A percentile compares a stretch with the other conserved stretches of the same genome.
Evolutionary conservation across 2,113 vertebrate species (phyloP).

Genomic region (Myrmophylax atrothorax): DNA sequence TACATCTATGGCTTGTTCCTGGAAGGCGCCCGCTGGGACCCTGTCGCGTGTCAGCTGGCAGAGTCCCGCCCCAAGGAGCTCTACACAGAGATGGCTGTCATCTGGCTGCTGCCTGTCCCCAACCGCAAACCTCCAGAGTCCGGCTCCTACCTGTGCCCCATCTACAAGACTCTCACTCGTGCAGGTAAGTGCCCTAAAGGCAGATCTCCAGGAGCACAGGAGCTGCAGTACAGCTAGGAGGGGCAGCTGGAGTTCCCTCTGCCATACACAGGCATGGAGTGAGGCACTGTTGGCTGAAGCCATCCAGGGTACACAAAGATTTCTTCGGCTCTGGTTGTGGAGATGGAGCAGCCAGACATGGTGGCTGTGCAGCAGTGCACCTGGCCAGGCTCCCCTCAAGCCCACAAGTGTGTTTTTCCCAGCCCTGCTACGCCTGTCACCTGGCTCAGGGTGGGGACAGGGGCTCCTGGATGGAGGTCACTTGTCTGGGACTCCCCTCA

Average conservation of each 20-base stretch:
- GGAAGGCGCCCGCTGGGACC: constrained; percentile 89
- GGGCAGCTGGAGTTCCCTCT: not conserved
- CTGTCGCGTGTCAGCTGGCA: constrained; percentile 9
- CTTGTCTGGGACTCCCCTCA: accelerated
- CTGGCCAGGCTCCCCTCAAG: not conserved
- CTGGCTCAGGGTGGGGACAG: not conserved
- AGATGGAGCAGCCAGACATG: not conserved
- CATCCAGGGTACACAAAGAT: not conserved
- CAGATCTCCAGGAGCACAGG: not conserved
- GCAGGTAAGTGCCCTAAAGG: constrained; percentile 76
- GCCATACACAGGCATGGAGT: accelerated
- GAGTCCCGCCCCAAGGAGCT: constrained; percentile 88
- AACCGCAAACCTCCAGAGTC: constrained; percentile 71
- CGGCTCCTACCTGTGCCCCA: constrained; percentile 85
- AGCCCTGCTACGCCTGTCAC: not conserved
- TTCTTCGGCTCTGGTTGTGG: not conserved
- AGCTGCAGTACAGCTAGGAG: not conserved
- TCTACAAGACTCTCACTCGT: constrained; percentile 90
- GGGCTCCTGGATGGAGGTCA: not conserved
- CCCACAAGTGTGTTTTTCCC: not conserved
- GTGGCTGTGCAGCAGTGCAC: not conserved
- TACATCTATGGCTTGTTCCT: constrained; percentile 89
- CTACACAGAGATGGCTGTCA: constrained; percentile 86
- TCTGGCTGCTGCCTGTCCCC: constrained; percentile 84
- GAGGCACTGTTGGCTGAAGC: not conserved